A percentile compares a stretch with the other conserved stretches of the same genome.
Conservation (phyloP, 64 coral and sea anemone species). For the Actinia tenebrosa region DNA sequence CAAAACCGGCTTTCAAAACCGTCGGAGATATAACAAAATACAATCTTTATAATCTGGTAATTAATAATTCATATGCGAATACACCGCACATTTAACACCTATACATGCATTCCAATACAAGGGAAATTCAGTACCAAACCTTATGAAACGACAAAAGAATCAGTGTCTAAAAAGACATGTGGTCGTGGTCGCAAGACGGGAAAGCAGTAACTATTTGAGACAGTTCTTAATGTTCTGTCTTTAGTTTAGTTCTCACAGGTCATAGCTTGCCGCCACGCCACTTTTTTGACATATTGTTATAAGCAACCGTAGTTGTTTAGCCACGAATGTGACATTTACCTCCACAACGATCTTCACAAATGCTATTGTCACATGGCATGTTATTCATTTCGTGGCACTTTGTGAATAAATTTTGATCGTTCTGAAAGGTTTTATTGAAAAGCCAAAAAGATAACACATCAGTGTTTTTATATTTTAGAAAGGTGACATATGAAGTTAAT, state of each 20-base stretch:
- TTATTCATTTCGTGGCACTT: slow-evolving; percentile 21
- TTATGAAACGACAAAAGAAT: not conserved
- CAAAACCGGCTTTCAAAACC: not conserved
- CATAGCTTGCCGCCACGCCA: not conserved
- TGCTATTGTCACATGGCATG: slow-evolving; percentile 6
- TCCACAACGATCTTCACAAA: not conserved
- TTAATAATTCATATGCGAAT: not conserved
- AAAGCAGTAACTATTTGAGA: not conserved
- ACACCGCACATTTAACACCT: not conserved
- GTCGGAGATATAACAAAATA: not conserved
- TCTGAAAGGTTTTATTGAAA: not conserved
- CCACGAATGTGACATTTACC: slow-evolving; percentile 11
- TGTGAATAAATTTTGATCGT: not conserved
- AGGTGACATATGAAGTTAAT: not conserved
- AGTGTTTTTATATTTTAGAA: not conserved
- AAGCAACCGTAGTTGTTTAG: slow-evolving; percentile 16
- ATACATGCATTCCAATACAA: slow-evolving; percentile 17
- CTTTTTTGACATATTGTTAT: slow-evolving; percentile 20
- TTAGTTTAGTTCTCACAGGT: slow-evolving; percentile 11
- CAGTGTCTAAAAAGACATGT: not conserved
- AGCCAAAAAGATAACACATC: not conserved
- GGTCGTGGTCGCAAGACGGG: not conserved
- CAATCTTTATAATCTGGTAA: not conserved
- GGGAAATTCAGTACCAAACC: not conserved
- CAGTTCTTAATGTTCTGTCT: not conserved